Base-by-base conservation (phyloP, 1,140 invertebrate genomes). In the Dendroctonus valens region DNA sequence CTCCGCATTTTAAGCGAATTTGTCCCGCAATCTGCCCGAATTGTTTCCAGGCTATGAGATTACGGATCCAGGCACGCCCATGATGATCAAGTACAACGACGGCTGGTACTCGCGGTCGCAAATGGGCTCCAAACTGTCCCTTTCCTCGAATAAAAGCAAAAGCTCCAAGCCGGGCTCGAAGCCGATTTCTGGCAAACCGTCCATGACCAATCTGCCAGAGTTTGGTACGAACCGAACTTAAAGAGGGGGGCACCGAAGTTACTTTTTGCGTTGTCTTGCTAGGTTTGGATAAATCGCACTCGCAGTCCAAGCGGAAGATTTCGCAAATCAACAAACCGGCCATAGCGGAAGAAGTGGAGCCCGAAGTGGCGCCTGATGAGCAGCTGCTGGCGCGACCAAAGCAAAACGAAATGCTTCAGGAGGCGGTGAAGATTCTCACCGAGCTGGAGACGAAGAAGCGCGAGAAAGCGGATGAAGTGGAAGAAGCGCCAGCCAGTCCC, bases 21-120 rank as follows among this genome's bases (percentile, higher is more conserved):
- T 39, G 38, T n/a, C 26, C 4, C 8, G 39, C 38, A n/a, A 55
- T 40, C n/a, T 40, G 41, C 81, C 7, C 41, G 0, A 3, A 15
- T 60, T 52, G 15, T 46, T 68, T 58, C 58, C 8, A 8, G 85
- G 85, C 49, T 86, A 86, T 73, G 87, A 88, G 79, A 86, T 89
- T 44, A 84, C 83, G 12, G 84, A 85, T 67, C 83, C 85, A 5
- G 85, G 83, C 60, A 80, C 84, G 5, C 85, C 85, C 3, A 88
- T 87, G 86, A 82, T 89, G 79, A 79, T 85, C 12, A 75, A 80
- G 54, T 82, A 84, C 5, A 89, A 88, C 69, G 86, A 89, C 70
- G 86, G 86, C 7, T 88, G 85, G 80, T 88, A 82, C 59, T 78
- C 78, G 38, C 78, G 80, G 68, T 85, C 79, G 50, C 80, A 73